Conservation (phyloP, 1,140 invertebrate genomes). For the Lamellibrachia luymesi region DNA sequence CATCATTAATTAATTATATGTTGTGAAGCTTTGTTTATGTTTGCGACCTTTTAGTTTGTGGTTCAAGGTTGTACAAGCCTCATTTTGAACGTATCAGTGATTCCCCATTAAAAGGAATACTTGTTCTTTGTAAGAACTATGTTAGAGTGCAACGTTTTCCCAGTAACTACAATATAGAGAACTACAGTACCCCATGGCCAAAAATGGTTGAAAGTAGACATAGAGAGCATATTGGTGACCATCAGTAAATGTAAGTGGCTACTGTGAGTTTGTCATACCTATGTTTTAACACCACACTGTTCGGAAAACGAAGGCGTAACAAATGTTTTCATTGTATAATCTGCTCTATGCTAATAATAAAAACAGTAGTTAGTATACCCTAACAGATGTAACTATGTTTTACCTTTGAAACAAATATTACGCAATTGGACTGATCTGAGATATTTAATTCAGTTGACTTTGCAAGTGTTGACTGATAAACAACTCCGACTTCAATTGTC, state of each 20-base stretch:
- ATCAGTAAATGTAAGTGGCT: background rate
- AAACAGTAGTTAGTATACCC: background rate
- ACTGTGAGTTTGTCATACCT: no score
- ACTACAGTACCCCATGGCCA: background rate
- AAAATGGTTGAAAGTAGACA: background rate
- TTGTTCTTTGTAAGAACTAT: background rate
- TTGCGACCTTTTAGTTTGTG: background rate
- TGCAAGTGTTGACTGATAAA: background rate
- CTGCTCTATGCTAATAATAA: background rate
- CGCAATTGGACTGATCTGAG: background rate
- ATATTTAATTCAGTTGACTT: background rate
- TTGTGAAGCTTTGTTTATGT: background rate
- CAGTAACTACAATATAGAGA: no score
- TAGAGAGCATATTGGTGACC: background rate
- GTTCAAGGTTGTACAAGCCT: background rate
- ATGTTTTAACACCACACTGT: background rate
- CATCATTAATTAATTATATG: background rate
- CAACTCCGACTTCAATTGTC: background rate
- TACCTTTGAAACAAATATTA: background rate
- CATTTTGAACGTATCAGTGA: background rate
- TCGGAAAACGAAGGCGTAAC: background rate
- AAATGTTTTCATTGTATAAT: background rate
- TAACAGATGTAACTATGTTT: background rate
- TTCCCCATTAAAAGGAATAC: background rate
- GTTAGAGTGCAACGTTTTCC: background rate